phyloP scores from a whole-genome alignment of 1,140 invertebrate genomes.

The Brachionus koreanus region DNA sequence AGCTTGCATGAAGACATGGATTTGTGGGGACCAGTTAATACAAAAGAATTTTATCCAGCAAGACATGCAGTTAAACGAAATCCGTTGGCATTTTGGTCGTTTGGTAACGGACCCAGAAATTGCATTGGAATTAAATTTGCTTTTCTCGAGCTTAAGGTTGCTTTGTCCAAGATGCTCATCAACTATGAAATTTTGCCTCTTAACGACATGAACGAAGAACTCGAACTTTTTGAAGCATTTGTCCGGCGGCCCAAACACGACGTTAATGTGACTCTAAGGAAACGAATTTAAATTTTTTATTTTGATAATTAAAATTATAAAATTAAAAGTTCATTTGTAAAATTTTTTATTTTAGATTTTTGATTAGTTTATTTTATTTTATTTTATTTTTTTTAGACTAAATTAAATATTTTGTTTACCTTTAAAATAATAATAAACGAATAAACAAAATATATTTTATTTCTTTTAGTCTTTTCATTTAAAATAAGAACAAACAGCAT shows the following conservation, averaged over 20 bases:
- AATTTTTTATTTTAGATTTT: not conserved
- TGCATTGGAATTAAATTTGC: conserved; percentile 57
- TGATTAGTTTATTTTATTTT: not conserved
- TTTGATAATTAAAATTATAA: not conserved
- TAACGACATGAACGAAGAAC: conserved; percentile 46
- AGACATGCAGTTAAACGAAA: conserved; percentile 49
- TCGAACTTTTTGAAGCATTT: conserved; percentile 36
- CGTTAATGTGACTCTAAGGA: not conserved
- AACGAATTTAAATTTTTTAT: not conserved
- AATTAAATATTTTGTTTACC: no score
- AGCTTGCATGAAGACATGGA: conserved; percentile 53
- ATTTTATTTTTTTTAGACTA: no score
- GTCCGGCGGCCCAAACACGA: conserved; percentile 42
- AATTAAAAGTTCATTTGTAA: not conserved
- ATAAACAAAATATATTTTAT: no score
- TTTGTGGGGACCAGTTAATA: conserved; percentile 52
- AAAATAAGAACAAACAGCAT: no score
- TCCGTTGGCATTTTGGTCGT: conserved; percentile 52
- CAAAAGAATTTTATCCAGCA: conserved; percentile 51
- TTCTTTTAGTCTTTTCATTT: no score
- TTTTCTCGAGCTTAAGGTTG: conserved; percentile 52
- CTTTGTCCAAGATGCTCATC: conserved; percentile 46
- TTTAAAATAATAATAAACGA: no score
- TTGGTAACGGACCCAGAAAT: conserved; percentile 55
- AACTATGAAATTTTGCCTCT: conserved; percentile 46